Conservation (phyloP, 2,113 vertebrate genomes). For the Daphoenositta chrysoptera region DNA sequence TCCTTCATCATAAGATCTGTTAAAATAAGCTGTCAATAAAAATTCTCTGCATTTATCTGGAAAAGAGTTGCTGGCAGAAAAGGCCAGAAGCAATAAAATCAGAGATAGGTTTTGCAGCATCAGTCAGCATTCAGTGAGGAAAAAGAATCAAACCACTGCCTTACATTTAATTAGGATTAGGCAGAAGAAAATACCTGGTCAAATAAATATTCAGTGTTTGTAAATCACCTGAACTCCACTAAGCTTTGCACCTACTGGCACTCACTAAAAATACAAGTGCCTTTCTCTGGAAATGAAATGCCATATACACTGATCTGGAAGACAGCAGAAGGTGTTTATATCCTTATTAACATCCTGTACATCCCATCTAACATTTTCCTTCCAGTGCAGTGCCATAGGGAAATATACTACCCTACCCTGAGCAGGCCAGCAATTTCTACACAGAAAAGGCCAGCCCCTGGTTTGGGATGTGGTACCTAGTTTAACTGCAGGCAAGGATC, state of each 20-base stretch:
- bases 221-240: not conserved
- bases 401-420: not conserved
- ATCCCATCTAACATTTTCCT: not conserved
- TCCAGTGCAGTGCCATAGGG: not conserved
- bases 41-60: not conserved
- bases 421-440: not conserved
- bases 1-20: constrained; percentile 12
- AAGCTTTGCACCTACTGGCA: not conserved
- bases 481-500: not conserved
- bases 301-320: not conserved
- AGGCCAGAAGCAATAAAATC: not conserved
- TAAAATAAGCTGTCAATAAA: constrained; percentile 51
- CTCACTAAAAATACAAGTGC: not conserved
- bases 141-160: not conserved
- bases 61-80: not conserved
- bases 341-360: not conserved
- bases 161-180: not conserved
- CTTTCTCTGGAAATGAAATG: not conserved
- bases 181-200: not conserved
- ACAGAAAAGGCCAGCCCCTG: not conserved
- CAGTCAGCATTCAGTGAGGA: not conserved
- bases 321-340: not conserved
- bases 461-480: not conserved
- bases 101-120: not conserved
- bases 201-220: not conserved